Conservation (phyloP, 1,140 invertebrate genomes). For the Agrilus planipennis region DNA sequence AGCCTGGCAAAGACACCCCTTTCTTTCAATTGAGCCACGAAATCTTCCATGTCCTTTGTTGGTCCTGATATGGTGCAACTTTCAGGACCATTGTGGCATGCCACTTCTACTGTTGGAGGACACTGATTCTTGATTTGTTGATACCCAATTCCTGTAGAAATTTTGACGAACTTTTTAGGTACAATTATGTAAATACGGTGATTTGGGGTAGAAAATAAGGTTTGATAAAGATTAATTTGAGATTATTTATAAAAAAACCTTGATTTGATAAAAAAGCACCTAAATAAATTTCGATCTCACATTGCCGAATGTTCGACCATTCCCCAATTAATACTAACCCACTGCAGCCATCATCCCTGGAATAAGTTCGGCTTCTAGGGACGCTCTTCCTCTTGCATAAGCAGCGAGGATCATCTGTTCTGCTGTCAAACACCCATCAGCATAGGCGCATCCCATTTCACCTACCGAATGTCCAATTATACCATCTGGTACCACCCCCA, state of each 20-base stretch:
- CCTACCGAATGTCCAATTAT: slow-evolving; percentile 84
- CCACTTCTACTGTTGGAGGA: slow-evolving; percentile 60
- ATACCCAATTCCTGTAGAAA: slow-evolving; percentile 30
- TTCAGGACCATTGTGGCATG: slow-evolving; percentile 76
- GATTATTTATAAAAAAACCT: background rate
- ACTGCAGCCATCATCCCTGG: slow-evolving; percentile 77
- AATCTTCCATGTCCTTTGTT: slow-evolving; percentile 51
- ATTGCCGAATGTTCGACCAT: too few species aligned
- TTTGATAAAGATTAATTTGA: too few species aligned
- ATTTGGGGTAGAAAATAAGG: background rate
- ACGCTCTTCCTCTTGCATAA: slow-evolving; percentile 76
- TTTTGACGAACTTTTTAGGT: slow-evolving; percentile 9
- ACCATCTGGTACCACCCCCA: slow-evolving; percentile 68
- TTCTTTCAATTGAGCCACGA: slow-evolving; percentile 54
- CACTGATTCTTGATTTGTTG: slow-evolving; percentile 42
- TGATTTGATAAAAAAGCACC: background rate
- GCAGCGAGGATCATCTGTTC: slow-evolving; percentile 74
- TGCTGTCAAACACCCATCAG: slow-evolving; percentile 70
- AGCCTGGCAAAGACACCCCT: slow-evolving; percentile 72
- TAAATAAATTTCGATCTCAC: too few species aligned
- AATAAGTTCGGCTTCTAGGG: slow-evolving; percentile 63
- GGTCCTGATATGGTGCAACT: slow-evolving; percentile 81
- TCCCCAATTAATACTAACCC: slow-evolving; percentile 32
- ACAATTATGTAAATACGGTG: too few species aligned
- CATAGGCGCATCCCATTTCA: slow-evolving; percentile 81